A percentile compares a stretch with the other conserved stretches of the same genome.
Evolutionary conservation across 2,888 invertebrate genomes (phyloP).

Genomic region (Cephus spinipes): DNA sequence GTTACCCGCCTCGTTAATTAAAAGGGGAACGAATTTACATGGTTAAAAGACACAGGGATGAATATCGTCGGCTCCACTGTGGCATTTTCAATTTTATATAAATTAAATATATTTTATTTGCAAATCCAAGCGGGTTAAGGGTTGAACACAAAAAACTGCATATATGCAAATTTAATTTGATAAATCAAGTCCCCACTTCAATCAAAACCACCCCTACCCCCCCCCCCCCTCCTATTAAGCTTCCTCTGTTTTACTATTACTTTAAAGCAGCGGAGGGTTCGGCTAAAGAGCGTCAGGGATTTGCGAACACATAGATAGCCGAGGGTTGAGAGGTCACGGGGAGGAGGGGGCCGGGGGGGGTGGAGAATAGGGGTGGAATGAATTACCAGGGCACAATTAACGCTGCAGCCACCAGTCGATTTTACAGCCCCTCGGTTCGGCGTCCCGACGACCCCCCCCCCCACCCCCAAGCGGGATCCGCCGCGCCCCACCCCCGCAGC

Average conservation of each 20-base stretch:
- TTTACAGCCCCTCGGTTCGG: conserved; percentile 40
- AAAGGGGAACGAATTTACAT: not conserved
- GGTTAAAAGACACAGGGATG: not conserved
- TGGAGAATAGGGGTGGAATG: conserved; percentile 30
- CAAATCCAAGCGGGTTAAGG: not conserved
- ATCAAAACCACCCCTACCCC: not conserved
- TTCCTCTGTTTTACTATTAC: not conserved
- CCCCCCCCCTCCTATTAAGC: not conserved
- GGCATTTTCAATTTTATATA: not conserved
- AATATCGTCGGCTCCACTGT: not conserved
- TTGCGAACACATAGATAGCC: not conserved
- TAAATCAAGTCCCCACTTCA: conserved; percentile 14
- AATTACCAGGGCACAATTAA: conserved; percentile 57
- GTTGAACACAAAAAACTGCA: not conserved
- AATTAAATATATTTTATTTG: not conserved
- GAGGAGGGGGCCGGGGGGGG: not conserved
- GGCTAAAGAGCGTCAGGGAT: not conserved
- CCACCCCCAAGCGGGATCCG: conserved; percentile 69
- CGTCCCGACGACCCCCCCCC: conserved; percentile 65
- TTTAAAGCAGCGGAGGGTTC: not conserved
- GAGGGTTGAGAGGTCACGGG: not conserved
- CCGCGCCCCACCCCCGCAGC: conserved; percentile 21
- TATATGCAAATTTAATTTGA: conserved; percentile 14
- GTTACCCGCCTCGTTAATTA: not conserved
- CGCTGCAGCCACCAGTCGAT: conserved; percentile 51